Percentiles rank a stretch among this genome's conserved stretches.
These are phyloP conservation scores for Crax fasciolata DNA, from an alignment of 2,797 vertebrate species.

Conservation along the genomic window DNA sequence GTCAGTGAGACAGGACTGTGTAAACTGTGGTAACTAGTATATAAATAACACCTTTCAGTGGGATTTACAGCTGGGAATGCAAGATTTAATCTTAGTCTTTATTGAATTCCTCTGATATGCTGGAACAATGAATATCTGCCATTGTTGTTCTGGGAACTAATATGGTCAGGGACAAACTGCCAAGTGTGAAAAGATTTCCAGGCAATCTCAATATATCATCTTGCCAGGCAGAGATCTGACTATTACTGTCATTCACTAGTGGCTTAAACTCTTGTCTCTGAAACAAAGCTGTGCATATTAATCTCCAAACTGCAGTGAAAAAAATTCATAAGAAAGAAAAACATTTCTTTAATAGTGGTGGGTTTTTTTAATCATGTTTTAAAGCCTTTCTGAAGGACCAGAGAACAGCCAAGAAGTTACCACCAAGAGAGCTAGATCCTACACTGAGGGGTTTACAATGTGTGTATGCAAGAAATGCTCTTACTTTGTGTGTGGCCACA, in stretches of 20 bases:
- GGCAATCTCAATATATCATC: background rate
- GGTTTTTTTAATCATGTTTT: background rate
- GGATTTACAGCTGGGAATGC: background rate
- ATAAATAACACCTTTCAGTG: background rate
- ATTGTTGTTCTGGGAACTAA: background rate
- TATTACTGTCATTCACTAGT: background rate
- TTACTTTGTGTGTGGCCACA: background rate
- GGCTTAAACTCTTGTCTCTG: background rate
- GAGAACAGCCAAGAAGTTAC: background rate
- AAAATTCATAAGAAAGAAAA: background rate
- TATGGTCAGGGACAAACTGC: background rate
- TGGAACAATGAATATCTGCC: background rate
- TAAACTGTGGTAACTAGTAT: background rate
- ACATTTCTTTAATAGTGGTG: background rate
- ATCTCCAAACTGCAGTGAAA: background rate
- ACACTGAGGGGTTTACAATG: background rate
- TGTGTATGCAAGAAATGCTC: background rate
- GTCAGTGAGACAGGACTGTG: background rate
- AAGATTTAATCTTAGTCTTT: background rate
- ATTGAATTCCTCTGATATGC: background rate
- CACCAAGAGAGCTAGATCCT: background rate
- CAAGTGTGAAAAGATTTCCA: background rate
- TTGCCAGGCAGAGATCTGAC: background rate
- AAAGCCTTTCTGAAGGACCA: background rate
- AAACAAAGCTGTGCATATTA: background rate